phyloP scores from a whole-genome alignment of 2,797 vertebrate genomes.

The Mustela erminea region DNA sequence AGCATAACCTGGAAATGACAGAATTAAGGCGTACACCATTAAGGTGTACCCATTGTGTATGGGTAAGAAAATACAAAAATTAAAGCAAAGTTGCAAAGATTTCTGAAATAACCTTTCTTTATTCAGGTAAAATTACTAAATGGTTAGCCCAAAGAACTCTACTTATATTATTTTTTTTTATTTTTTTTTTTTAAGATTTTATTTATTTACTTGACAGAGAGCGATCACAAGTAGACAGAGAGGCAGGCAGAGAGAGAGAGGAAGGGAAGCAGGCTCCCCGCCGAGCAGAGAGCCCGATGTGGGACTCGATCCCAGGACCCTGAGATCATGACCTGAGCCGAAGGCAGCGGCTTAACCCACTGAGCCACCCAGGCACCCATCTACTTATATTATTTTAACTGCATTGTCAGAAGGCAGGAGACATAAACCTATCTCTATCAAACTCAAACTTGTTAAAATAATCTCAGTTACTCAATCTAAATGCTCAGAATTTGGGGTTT shows the following conservation, averaged over 20 bases:
- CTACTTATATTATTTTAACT: not conserved
- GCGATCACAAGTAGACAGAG: no score
- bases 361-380: no score
- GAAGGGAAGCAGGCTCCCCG: no score
- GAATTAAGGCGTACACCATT: not conserved
- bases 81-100: not conserved
- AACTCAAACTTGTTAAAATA: not conserved
- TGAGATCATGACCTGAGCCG: no score
- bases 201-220: no score
- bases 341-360: no score
- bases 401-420: not conserved
- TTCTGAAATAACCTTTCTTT: not conserved
- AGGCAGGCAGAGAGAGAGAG: no score
- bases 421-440: not conserved
- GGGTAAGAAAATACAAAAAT: not conserved
- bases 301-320: no score
- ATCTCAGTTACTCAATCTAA: not conserved
- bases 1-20: not conserved
- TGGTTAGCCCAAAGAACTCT: not conserved
- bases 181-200: no score
- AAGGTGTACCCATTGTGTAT: no score
- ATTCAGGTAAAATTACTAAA: not conserved
- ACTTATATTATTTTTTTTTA: not conserved
- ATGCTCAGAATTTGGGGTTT: not conserved
- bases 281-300: no score